Evolutionary conservation across 53 echinoderm and acorn worm genomes (phyloP), one percentile per base, ranked within the genome.

Genomic region (Actinopyga echinites): DNA sequence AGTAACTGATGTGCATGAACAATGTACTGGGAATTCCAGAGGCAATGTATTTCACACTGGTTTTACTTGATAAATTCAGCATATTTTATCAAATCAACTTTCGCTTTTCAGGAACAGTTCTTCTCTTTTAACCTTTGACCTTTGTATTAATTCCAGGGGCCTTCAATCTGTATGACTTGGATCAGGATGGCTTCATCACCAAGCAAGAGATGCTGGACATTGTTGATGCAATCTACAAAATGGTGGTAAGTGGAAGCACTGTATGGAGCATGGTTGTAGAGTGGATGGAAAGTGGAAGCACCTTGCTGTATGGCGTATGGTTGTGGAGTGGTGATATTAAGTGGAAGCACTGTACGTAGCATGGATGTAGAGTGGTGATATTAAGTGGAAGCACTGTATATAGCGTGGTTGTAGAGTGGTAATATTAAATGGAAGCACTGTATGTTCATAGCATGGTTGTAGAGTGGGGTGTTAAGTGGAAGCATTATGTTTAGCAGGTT

Each of bases 151-250:
- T 63, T 55, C 20, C 89, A 97, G 97, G 97, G 97, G 97, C 97
- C 64, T 97, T 97, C 61, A 92, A 97, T 80, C 80, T 97, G 49
- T 97, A 97, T 79, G 97, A 97, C 74, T 63, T 97, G 62, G 97
- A 97, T 65, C 88, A 97, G 81, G 97, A 97, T 89, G 97, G 97
- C 20, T 97, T 73, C 85, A 97, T 97, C 35, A 97, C 97, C 3
- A 97, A 92, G 45, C 92, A 97, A 57, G 97, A 97, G 82, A 97
- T 97, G 97, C 64, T 97, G 28, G 90, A 97, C 49, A 97, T 97
- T 49, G 97, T 97, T 42, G 97, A 97, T 86, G 97, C 97, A 81
- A 97, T 97, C 45, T 97, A 97, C 74, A 97, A 88, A 82, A 97
- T 97, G 97, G 97, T 97, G 94, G 97, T 93, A 93, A 69, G 95